These are phyloP conservation scores for Thunnus albacares DNA, from an alignment of 2,797 vertebrate species.

Conservation along the genomic window DNA sequence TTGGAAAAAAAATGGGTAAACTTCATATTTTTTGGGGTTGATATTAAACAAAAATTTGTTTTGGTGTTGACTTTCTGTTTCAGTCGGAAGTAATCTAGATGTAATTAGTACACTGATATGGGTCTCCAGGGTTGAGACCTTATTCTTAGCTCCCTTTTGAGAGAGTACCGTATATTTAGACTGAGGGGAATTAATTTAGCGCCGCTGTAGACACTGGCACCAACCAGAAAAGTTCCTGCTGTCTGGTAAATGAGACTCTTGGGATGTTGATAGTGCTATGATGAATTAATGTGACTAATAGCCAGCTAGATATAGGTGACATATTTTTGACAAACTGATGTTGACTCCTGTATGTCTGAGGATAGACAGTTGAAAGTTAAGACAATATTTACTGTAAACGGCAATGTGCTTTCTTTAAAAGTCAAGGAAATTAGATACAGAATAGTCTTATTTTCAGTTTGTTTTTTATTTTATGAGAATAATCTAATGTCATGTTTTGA, in stretches of 20 bases:
- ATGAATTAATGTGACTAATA: conserved; percentile 32
- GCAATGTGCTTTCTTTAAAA: not conserved
- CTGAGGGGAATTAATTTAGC: conserved; percentile 71
- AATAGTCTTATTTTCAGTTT: not conserved
- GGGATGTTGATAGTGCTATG: conserved; percentile 56
- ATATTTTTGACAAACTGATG: conserved; percentile 2
- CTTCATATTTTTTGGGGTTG: not conserved
- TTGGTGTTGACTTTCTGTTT: conserved; percentile 19
- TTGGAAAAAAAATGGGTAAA: not conserved
- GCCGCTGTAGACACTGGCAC: conserved; percentile 19
- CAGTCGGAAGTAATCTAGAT: conserved; percentile 49
- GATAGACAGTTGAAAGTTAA: conserved; percentile 6
- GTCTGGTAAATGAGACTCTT: conserved; percentile 64
- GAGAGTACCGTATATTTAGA: conserved; percentile 68
- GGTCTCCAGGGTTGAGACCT: conserved; percentile 56
- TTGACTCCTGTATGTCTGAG: not conserved
- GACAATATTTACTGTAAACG: not conserved
- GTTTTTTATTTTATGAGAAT: not conserved
- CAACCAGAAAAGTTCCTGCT: conserved; percentile 39
- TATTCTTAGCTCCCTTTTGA: conserved; percentile 61
- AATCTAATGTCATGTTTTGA: not conserved
- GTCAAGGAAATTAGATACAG: not conserved
- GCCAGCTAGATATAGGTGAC: conserved; percentile 15
- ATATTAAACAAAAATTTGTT: not conserved
- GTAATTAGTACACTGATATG: conserved; percentile 69